Conservation (phyloP, 2,888 invertebrate genomes). For the Anaspis maculata region DNA sequence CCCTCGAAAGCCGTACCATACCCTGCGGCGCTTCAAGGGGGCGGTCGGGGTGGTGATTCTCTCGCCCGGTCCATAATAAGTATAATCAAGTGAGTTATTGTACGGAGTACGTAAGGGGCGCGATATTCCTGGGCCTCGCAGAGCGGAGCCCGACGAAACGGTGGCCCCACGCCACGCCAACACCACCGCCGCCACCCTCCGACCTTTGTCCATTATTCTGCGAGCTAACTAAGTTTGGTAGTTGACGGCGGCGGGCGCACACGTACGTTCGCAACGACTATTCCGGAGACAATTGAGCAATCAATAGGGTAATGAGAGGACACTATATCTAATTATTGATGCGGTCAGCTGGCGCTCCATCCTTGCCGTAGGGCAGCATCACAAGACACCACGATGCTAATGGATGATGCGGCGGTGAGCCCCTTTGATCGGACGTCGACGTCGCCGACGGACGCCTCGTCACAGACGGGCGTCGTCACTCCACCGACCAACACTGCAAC, state of each 20-base stretch:
- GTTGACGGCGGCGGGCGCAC: conserved; percentile 35
- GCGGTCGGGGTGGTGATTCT: not conserved
- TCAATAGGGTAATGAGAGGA: conserved; percentile 47
- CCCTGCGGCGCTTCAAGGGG: no score
- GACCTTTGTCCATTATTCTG: conserved; percentile 39
- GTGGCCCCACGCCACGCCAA: no score
- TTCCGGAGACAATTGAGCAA: conserved; percentile 43
- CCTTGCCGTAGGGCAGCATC: conserved; percentile 19
- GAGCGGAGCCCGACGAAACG: no score
- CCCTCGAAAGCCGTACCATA: no score
- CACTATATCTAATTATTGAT: conserved; percentile 43
- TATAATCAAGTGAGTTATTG: conserved; percentile 26
- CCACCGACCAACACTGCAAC: no score
- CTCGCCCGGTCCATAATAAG: conserved; percentile 4
- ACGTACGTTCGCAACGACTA: conserved; percentile 29
- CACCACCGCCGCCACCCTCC: conserved; percentile 16
- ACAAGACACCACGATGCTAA: conserved; percentile 14
- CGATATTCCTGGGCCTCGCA: conserved; percentile 18
- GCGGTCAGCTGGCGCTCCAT: conserved; percentile 38
- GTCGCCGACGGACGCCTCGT: conserved; percentile 3
- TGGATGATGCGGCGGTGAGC: conserved; percentile 15
- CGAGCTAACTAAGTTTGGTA: conserved; percentile 37
- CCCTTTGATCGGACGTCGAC: conserved; percentile 10
- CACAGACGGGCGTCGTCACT: no score
- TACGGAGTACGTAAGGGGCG: conserved; percentile 13